Base-by-base conservation (phyloP, 2,888 invertebrate genomes). In the Microctonus brassicae region DNA sequence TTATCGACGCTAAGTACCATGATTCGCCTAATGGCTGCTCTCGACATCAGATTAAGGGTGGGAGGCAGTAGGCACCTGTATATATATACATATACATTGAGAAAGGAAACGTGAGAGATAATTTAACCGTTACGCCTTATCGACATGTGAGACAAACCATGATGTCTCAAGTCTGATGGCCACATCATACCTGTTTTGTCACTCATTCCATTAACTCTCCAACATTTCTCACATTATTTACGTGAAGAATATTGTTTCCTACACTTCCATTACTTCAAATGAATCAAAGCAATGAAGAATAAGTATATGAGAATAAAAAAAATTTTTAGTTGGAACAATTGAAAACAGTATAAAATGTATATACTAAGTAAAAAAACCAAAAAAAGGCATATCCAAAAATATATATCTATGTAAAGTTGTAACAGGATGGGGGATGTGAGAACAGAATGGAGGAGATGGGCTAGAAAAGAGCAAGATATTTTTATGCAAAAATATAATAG, bases 1-100 rank as follows among this genome's bases (percentile, higher is more conserved):
- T 78, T 78, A 78, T 76, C 77, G 75, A 75, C 76, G 73, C 72
- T 78, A 78, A 78, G 78, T 78, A 76, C 77, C 75, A 77, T 78
- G 77, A 78, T 77, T 78, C 77, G 73, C 72, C 69, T 78, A 77
- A 78, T 78, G 76, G 77, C 73, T 72, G 76, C 76, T 76, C 78
- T 75, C 75, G 72, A 71, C 71, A 76, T 72, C 73, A 77, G 76
- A 78, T 78, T 77, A 76, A 73, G 75, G 76, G 75, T 73, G 9
- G 17, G 17, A 6, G 47, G 47, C n/a, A n/a, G n/a, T n/a, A n/a
- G n/a, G n/a, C n/a, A n/a, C n/a, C n/a, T n/a, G n/a, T n/a, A n/a
- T n/a, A 47, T n/a, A 17, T 47, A 47, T 17, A 20, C 13, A 13
- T 42, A 47, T 47, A 75, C 73, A 62, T 47, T 62, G 60, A 68